A percentile compares a stretch with the other conserved stretches of the same genome.
Conservation (phyloP, 35 echinoderm and acorn worm genomes). For the Chiridota heheva region DNA sequence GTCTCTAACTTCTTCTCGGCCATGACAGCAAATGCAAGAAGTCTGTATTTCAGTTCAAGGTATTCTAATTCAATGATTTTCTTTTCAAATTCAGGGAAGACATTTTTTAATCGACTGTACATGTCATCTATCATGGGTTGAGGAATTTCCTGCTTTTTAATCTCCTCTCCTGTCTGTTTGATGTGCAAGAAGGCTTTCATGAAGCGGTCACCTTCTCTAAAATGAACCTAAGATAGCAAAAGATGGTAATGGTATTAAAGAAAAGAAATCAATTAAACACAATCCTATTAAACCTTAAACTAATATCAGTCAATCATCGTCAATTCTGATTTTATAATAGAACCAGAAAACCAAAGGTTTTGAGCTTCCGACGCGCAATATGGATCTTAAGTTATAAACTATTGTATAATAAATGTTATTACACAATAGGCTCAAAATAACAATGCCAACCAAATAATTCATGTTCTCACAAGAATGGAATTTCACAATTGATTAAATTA, state of each 20-base stretch:
- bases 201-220: conserved; percentile 50
- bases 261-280: too few species aligned
- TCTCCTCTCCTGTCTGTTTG: conserved; percentile 40
- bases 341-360: too few species aligned
- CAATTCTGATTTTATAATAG: too few species aligned
- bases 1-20: conserved; percentile 89
- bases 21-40: conserved; percentile 93
- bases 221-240: conserved; percentile 61
- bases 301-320: too few species aligned
- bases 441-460: too few species aligned
- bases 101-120: conserved; percentile 49
- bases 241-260: background rate
- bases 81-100: conserved; percentile 48
- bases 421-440: too few species aligned
- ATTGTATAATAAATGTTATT: too few species aligned
- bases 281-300: too few species aligned
- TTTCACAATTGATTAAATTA: too few species aligned
- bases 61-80: conserved; percentile 70
- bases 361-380: too few species aligned
- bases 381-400: too few species aligned
- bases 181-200: conserved; percentile 63
- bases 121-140: conserved; percentile 63
- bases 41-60: conserved; percentile 76
- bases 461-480: too few species aligned
- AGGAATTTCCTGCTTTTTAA: conserved; percentile 52